These are phyloP conservation scores for Exocentrus adspersus DNA, from an alignment of 2,888 invertebrate genomes.

Conservation along the genomic window DNA sequence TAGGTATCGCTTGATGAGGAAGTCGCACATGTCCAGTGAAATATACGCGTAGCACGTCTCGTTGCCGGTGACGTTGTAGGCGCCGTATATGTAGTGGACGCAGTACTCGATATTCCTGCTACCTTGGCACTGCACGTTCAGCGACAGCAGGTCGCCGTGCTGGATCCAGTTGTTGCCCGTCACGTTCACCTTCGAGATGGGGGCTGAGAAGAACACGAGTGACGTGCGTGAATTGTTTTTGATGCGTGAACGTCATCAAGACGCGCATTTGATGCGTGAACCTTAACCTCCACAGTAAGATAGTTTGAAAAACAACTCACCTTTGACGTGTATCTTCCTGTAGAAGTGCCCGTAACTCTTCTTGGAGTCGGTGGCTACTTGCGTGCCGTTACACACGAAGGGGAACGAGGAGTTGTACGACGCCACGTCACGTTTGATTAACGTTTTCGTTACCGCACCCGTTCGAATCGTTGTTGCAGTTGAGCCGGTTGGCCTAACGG, in stretches of 20 bases:
- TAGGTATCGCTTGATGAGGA: conserved; percentile 76
- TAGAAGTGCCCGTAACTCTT: conserved; percentile 81
- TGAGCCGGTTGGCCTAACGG: conserved; percentile 17
- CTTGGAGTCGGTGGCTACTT: conserved; percentile 72
- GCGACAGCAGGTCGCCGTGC: conserved; percentile 79
- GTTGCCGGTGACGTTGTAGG: conserved; percentile 78
- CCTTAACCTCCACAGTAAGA: too few species aligned
- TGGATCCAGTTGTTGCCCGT: conserved; percentile 85
- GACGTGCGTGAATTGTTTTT: too few species aligned
- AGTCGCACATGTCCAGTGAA: conserved; percentile 67
- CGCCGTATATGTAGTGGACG: conserved; percentile 70
- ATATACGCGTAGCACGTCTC: conserved; percentile 72
- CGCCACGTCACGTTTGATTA: conserved; percentile 54
- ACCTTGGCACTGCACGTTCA: conserved; percentile 79
- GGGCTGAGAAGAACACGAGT: conserved; percentile 70
- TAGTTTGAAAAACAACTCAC: too few species aligned
- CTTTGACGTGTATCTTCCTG: conserved; percentile 72
- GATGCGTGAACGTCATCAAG: too few species aligned
- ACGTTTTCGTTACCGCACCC: conserved; percentile 43
- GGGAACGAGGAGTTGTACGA: conserved; percentile 61
- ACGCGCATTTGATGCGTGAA: too few species aligned
- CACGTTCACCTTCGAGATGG: conserved; percentile 75
- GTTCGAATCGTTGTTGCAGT: conserved; percentile 35
- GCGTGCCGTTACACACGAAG: conserved; percentile 69
- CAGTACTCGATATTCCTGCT: conserved; percentile 80